Percentiles rank a stretch among this genome's conserved stretches.
Evolutionary conservation across 2,113 vertebrate species (phyloP).

Genomic region (Lepus americanus): DNA sequence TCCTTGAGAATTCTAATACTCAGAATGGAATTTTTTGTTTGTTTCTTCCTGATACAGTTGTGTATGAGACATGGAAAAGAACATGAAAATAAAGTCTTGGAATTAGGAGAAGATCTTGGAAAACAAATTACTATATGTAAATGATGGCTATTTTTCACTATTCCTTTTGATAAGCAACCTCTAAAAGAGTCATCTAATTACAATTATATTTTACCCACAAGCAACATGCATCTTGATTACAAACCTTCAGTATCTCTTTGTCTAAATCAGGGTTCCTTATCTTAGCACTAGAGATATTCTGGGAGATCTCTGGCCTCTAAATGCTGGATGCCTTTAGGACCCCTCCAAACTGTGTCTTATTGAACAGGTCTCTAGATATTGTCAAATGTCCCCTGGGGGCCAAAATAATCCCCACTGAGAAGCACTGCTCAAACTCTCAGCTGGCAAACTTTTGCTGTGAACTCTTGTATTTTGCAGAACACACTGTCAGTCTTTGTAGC

Average conservation of each 20-base stretch:
- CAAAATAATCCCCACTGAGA: not conserved
- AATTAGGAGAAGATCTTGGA: not conserved
- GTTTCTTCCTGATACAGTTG: not conserved
- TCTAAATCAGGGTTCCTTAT: not conserved
- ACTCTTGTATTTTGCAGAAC: not conserved
- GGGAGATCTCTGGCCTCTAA: not conserved
- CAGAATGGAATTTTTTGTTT: not conserved
- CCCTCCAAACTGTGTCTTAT: not conserved
- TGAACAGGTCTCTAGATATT: not conserved
- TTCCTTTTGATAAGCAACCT: conserved; percentile 18
- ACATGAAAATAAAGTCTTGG: conserved; percentile 12
- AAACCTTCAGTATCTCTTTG: not conserved
- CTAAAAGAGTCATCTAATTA: not conserved
- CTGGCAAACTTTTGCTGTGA: not conserved
- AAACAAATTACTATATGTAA: not conserved
- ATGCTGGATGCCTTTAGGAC: not conserved
- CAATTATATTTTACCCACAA: not conserved
- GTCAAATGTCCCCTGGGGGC: not conserved
- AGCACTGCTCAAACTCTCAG: not conserved
- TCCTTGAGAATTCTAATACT: not conserved
- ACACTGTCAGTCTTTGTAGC: not conserved
- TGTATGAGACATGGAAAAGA: not conserved
- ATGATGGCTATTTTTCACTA: not conserved
- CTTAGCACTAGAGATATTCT: not conserved
- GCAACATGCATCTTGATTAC: not conserved